These are phyloP conservation scores for Acomys russatus DNA, from an alignment of 2,797 vertebrate genomes.

Conservation along the genomic window DNA sequence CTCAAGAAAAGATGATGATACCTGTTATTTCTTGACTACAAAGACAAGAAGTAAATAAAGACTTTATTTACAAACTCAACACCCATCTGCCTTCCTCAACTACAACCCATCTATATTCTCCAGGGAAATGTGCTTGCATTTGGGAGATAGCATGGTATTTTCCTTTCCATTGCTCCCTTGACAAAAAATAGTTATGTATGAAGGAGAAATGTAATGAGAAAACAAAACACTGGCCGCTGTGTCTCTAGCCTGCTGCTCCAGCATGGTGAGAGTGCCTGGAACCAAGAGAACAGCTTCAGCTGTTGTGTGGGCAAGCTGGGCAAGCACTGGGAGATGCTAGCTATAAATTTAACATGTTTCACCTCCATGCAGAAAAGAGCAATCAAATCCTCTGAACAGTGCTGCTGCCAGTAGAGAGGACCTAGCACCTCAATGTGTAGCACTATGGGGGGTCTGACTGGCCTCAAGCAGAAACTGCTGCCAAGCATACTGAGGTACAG, in stretches of 20 bases:
- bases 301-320: background rate
- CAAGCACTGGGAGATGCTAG: background rate
- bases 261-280: background rate
- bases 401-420: conserved; percentile 95
- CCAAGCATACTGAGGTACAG: conserved; percentile 95
- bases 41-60: background rate
- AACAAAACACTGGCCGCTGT: background rate
- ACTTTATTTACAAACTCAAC: background rate
- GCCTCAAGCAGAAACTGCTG: conserved; percentile 87
- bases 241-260: background rate
- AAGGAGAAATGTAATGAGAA: background rate
- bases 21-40: background rate
- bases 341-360: conserved; percentile 94
- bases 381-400: conserved; percentile 96
- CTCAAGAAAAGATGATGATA: background rate
- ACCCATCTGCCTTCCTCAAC: fast-evolving
- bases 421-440: conserved; percentile 96
- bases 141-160: background rate
- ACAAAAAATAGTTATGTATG: background rate
- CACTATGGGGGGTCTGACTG: conserved; percentile 96
- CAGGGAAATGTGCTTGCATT: background rate
- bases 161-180: background rate
- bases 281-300: conserved; percentile 72
- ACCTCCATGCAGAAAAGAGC: conserved; percentile 97
- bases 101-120: background rate